phyloP scores from a whole-genome alignment of 2,888 invertebrate genomes.

The Acanthoscelides obtectus region DNA sequence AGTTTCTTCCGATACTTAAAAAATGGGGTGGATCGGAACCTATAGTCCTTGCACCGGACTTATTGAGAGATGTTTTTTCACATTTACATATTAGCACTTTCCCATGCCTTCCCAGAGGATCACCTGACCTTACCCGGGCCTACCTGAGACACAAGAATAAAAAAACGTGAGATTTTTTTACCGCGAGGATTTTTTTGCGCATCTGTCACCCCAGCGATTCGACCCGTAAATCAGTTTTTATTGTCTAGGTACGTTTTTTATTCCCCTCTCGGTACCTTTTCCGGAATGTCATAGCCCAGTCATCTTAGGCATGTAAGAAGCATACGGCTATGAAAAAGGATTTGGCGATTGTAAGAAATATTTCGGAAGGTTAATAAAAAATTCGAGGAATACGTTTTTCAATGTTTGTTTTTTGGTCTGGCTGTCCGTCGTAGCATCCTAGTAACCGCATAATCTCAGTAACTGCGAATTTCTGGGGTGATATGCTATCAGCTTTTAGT shows the following conservation, averaged over 20 bases:
- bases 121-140: slow-evolving; percentile 6
- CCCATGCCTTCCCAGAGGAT: slow-evolving; percentile 3
- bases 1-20: background rate
- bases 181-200: slow-evolving; percentile 21
- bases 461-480: no score
- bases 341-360: no score
- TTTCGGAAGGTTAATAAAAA: no score
- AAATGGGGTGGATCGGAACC: background rate
- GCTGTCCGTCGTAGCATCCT: no score
- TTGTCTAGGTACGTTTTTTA: slow-evolving; percentile 20
- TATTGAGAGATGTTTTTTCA: background rate
- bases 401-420: no score
- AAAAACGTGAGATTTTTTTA: slow-evolving; percentile 28
- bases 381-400: no score
- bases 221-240: slow-evolving; percentile 25
- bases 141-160: slow-evolving; percentile 5
- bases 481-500: no score
- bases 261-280: slow-evolving; percentile 8
- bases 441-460: no score
- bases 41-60: background rate
- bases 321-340: no score
- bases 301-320: background rate
- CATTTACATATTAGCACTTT: background rate
- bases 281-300: background rate
- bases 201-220: slow-evolving; percentile 24